phyloP scores from a whole-genome alignment of 2,888 invertebrate species.

The Plusia festucae region DNA sequence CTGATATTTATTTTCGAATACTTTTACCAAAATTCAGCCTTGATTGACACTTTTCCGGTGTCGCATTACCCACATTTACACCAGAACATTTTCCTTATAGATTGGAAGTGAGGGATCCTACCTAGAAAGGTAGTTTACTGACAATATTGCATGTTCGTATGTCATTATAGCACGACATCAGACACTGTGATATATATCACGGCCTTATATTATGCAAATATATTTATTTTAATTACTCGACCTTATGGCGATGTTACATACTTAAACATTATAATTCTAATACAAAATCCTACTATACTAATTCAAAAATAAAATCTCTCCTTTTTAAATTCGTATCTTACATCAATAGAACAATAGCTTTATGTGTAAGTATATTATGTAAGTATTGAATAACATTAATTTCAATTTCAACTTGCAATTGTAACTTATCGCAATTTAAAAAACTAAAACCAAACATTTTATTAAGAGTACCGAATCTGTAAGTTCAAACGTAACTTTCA shows the following conservation, averaged over 20 bases:
- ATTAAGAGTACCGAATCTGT: not conserved
- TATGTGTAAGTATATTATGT: too few species aligned
- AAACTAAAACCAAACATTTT: not conserved
- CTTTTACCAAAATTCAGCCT: conserved; percentile 5
- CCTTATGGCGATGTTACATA: not conserved
- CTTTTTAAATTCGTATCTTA: too few species aligned
- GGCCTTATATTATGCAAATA: not conserved
- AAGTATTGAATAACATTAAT: too few species aligned
- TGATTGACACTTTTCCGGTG: conserved; percentile 47
- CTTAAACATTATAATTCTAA: too few species aligned
- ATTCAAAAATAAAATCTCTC: too few species aligned
- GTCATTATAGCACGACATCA: not conserved
- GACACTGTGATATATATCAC: not conserved
- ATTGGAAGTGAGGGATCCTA: conserved; percentile 24
- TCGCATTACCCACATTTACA: conserved; percentile 39
- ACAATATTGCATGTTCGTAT: not conserved
- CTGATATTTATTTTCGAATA: too few species aligned
- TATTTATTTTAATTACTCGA: conserved; percentile 4
- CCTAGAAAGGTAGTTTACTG: conserved; percentile 3
- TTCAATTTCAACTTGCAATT: too few species aligned
- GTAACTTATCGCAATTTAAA: too few species aligned
- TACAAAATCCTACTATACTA: too few species aligned
- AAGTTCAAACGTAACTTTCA: not conserved
- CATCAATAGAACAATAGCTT: too few species aligned
- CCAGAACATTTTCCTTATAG: conserved; percentile 24